phyloP scores from a whole-genome alignment of 2,113 vertebrate species.

The Cyprinodon brontotheroides region DNA sequence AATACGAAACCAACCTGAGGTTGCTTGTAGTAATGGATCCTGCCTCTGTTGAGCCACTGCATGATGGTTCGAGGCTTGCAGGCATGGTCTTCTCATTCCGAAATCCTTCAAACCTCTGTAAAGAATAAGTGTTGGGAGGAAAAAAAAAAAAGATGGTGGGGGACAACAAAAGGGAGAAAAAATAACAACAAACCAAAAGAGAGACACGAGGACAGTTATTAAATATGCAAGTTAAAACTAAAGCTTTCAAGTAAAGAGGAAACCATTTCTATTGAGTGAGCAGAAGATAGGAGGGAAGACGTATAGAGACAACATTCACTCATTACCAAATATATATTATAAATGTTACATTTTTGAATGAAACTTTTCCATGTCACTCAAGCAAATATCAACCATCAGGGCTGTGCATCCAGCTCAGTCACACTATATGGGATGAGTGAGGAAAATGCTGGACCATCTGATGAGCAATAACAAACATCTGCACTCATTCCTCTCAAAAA shows the following conservation, averaged over 20 bases:
- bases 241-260: not conserved
- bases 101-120: conserved; percentile 92
- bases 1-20: conserved; percentile 83
- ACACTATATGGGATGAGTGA: conserved; percentile 37
- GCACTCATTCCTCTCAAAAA: conserved; percentile 75
- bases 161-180: conserved; percentile 38
- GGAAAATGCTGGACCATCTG: conserved; percentile 59
- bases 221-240: conserved; percentile 8
- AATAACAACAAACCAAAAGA: conserved; percentile 29
- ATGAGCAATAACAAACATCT: conserved; percentile 58
- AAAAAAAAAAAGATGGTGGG: conserved; percentile 32
- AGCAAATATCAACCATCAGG: conserved; percentile 48
- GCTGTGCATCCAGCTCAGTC: conserved; percentile 38
- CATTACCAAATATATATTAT: conserved; percentile 47
- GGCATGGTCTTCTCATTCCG: conserved; percentile 94
- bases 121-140: conserved; percentile 33
- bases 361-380: conserved; percentile 42
- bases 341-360: conserved; percentile 28
- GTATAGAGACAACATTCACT: conserved; percentile 28
- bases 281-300: not conserved
- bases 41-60: conserved; percentile 83
- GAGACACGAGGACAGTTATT: conserved; percentile 7
- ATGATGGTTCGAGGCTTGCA: conserved; percentile 92
- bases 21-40: conserved; percentile 84
- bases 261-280: conserved; percentile 13